These are phyloP conservation scores for Mycteria americana DNA, from an alignment of 2,797 vertebrate species.

Conservation along the genomic window DNA sequence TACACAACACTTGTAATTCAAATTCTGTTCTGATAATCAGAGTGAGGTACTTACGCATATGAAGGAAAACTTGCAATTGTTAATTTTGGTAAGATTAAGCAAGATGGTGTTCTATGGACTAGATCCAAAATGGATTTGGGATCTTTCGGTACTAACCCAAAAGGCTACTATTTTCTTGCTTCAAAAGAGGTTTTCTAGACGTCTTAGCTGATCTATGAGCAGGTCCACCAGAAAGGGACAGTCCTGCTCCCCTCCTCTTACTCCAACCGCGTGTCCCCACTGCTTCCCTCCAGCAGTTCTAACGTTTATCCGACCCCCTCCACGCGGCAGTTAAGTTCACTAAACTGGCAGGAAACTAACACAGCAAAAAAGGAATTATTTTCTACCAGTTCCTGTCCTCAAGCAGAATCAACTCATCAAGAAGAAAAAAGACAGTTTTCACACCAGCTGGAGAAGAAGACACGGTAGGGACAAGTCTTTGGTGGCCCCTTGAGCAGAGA, in stretches of 20 bases:
- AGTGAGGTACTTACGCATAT: fast-evolving
- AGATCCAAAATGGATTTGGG: not conserved
- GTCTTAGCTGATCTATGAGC: not conserved
- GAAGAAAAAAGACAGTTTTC: not conserved
- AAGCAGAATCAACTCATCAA: not conserved
- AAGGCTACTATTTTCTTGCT: not conserved
- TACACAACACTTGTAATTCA: not conserved
- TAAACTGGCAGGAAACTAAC: not conserved
- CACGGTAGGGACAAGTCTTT: not conserved
- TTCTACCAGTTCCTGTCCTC: not conserved
- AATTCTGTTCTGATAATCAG: not conserved
- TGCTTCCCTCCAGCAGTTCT: not conserved
- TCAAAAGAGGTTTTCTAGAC: not conserved
- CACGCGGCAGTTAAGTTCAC: not conserved
- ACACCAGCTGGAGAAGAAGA: not conserved
- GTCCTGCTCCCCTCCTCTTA: not conserved
- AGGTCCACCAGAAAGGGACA: not conserved
- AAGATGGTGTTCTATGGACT: not conserved
- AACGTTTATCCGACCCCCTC: not conserved
- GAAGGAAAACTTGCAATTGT: not conserved
- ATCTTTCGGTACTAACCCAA: not conserved
- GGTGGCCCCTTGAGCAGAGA: not conserved
- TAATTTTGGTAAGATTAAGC: not conserved
- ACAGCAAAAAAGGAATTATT: not conserved
- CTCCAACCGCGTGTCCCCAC: not conserved